Base-by-base conservation (phyloP, 2,888 invertebrate genomes). In the Allophyes oxyacanthae region DNA sequence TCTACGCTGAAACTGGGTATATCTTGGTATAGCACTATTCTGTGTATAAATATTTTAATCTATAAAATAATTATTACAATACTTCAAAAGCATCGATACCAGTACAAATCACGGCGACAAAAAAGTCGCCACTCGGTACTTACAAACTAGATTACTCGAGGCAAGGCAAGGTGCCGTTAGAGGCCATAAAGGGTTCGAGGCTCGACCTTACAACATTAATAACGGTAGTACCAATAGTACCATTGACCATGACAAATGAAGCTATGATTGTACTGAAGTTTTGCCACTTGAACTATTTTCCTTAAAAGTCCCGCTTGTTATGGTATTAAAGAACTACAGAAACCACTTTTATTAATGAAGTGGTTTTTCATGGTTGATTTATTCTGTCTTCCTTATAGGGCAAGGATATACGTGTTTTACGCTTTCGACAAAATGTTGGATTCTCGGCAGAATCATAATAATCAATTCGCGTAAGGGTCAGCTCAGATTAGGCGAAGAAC, bases 141-240 rank as follows among this genome's bases (percentile, higher is more conserved):
- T 51, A 57, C 60, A 53, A 70, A 68, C 65, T 71, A 69, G 78
- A 75, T 72, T 75, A 72, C 69, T 50, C 50, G 58, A 72, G 64
- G 65, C 44, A 58, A 72, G 68, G 44, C 64, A 56, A 74, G 72
- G 73, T 75, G 48, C 75, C 66, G 73, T 72, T 72, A 77, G 71
- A 37, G 74, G 80, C 83, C 82, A 37, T 72, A 72, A 79, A 83
- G 83, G 84, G 81, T 79, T 75, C 64, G 52, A 72, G 34, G n/a
- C 25, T 28, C 64, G 76, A 77, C 77, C 78, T 80, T 81, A 79
- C 57, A 54, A 65, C 73, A 76, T 73, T 73, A 64, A 58, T 74
- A 71, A 64, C 74, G 66, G 67, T 68, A 66, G 51, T 64, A 63
- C 68, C 54, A 67, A 66, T 68, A 66, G 51, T 64, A 63, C 68